These are phyloP conservation scores for Scolopax bukidnonensis DNA, from an alignment of 2,797 vertebrate genomes.

Conservation along the genomic window DNA sequence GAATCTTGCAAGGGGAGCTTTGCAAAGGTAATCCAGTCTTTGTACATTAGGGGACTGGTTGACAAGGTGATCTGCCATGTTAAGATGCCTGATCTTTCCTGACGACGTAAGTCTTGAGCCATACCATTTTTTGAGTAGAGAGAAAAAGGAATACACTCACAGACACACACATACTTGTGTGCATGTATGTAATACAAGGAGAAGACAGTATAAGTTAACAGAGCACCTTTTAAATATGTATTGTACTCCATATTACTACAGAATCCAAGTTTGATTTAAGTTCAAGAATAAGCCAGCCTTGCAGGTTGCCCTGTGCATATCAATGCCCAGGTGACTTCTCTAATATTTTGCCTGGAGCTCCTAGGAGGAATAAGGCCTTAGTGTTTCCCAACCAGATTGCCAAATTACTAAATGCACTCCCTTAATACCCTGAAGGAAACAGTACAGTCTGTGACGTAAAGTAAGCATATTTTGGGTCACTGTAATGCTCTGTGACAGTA, in stretches of 20 bases:
- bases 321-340: not conserved
- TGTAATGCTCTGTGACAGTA: not conserved
- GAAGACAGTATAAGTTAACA: not conserved
- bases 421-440: not conserved
- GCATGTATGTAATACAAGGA: not conserved
- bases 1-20: not conserved
- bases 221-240: not conserved
- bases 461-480: not conserved
- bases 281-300: not conserved
- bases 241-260: not conserved
- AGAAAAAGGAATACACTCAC: not conserved
- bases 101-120: not conserved
- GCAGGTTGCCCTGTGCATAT: not conserved
- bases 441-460: not conserved
- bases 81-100: not conserved
- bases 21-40: not conserved
- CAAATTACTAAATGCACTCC: not conserved
- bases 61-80: not conserved
- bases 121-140: not conserved
- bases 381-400: slow-evolving; percentile 22
- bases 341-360: not conserved
- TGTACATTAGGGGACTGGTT: not conserved
- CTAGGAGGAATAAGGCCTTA: not conserved
- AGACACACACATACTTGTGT: not conserved
- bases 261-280: not conserved